These are phyloP conservation scores for Colinus virginianus DNA, from an alignment of 2,113 vertebrate species.

Conservation along the genomic window DNA sequence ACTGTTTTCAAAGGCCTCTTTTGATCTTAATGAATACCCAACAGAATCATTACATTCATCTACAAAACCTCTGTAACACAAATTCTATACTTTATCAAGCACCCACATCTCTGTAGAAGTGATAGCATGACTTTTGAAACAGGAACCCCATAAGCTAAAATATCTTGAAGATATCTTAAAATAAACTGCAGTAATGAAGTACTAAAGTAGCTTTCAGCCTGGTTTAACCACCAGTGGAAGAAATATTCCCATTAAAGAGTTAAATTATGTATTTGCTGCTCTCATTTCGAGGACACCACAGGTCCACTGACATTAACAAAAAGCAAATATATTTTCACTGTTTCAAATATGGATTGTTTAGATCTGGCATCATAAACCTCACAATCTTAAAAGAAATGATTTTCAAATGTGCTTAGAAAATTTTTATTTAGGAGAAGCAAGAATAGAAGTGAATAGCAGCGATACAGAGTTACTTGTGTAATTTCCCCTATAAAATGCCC, in stretches of 20 bases:
- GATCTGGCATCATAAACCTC: not conserved
- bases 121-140: not conserved
- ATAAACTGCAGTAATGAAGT: not conserved
- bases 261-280: not conserved
- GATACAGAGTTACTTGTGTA: not conserved
- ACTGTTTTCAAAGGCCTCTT: not conserved
- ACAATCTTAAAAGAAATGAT: not conserved
- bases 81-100: not conserved
- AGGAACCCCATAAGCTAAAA: not conserved
- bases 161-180: not conserved
- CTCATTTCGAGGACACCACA: not conserved
- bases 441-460: not conserved
- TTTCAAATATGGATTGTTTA: not conserved
- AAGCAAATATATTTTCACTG: not conserved
- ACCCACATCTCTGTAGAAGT: not conserved
- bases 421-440: not conserved
- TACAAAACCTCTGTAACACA: not conserved
- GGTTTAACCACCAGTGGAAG: not conserved
- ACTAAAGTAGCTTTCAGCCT: not conserved
- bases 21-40: not conserved
- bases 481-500: conserved; percentile 30
- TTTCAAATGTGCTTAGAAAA: not conserved
- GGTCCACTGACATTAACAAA: not conserved
- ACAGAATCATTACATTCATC: not conserved
- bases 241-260: not conserved